Base-by-base conservation (phyloP, 2,797 vertebrate genomes). In the Rhadinocentrus ornatus region DNA sequence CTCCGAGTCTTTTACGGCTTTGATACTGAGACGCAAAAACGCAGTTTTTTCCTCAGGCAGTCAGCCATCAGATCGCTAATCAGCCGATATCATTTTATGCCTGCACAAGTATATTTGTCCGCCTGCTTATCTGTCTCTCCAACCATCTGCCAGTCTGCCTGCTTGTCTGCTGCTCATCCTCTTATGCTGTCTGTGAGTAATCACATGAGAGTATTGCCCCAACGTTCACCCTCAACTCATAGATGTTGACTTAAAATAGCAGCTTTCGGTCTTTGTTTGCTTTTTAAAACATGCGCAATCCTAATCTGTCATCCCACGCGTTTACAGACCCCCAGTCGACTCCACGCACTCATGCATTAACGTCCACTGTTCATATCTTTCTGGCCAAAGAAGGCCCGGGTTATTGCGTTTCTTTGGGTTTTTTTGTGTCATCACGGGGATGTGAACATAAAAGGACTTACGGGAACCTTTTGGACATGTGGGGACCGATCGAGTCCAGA, bases 291-390 rank as follows among this genome's bases (percentile, higher is more conserved):
- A 35, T 64, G 66, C 71, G 48, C 58, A 59, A 61, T 71, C 66
- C 48, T 66, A 78, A 80, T 73, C 27, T 74, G 64, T 73, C 81
- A 79, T 82, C 81, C 78, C 77, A 78, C 80, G 75, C 84, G 31
- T 73, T 75, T 66, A n/a, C 74, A 73, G 62, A 46, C 34, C 46
- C 1, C 62, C 32, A 61, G 61, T 55, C 69, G 60, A 48, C 65
- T 68, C 71, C 75, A 27, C 52, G n/a, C 48, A 18, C 61, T 73
- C 64, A 59, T 66, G 72, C 76, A 69, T 72, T 76, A 73, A 59
- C 24, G 66, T 56, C 66, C 56, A 57, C 68, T 63, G 61, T 75
- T 52, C 67, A 70, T 75, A 77, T 69, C 71, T 56, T 59, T 71
- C 69, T 61, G 71, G 57, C 78, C 61, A 69, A 69, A 58, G 37